These are phyloP conservation scores for Cancer borealis DNA, from an alignment of 2,888 invertebrate species.

Conservation along the genomic window DNA sequence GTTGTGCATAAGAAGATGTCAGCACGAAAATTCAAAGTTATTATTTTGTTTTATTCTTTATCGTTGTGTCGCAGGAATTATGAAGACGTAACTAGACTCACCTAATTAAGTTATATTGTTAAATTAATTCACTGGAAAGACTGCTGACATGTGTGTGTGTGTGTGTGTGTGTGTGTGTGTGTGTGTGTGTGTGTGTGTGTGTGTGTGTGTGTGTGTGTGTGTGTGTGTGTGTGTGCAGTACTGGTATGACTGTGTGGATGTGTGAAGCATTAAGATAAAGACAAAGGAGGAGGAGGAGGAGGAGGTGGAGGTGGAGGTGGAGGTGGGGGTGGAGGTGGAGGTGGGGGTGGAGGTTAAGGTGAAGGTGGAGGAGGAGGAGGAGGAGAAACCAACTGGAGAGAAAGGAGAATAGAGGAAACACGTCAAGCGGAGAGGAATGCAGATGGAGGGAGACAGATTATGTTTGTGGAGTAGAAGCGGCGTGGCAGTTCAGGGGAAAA, in stretches of 20 bases:
- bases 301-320: neutral
- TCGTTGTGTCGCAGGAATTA: neutral
- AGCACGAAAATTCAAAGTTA: neutral
- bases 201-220: constrained; percentile 31
- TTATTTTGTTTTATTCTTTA: neutral
- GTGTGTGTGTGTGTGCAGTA: neutral
- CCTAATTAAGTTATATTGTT: neutral
- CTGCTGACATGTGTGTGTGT: neutral
- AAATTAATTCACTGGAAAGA: neutral
- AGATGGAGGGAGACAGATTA: neutral
- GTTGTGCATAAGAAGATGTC: neutral
- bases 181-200: constrained; percentile 49
- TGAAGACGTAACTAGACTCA: neutral
- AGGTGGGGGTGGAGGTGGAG: neutral
- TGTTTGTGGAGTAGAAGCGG: neutral
- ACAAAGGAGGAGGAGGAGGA: neutral
- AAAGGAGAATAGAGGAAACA: neutral
- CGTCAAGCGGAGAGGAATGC: neutral
- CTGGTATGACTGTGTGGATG: neutral
- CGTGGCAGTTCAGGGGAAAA: neutral
- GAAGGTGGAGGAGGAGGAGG: neutral
- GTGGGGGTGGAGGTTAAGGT: neutral
- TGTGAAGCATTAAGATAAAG: neutral
- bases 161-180: constrained; percentile 46
- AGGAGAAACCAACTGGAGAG: neutral